These are phyloP conservation scores for Drosophila picticornis DNA, from an alignment of 2,888 invertebrate genomes.

Conservation along the genomic window DNA sequence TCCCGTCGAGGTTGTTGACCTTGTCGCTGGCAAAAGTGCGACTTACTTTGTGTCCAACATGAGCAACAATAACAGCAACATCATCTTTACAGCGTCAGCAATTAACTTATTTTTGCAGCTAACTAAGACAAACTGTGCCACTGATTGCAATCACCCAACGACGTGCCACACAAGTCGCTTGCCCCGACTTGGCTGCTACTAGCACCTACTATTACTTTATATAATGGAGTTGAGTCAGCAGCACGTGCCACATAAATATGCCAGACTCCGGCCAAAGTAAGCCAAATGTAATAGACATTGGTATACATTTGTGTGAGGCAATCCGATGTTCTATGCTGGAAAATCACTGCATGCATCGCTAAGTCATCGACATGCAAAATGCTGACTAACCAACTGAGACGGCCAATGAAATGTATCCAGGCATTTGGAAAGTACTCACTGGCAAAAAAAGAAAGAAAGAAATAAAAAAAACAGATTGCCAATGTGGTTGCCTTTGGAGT, in stretches of 20 bases:
- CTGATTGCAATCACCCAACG: slow-evolving; percentile 65
- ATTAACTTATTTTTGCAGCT: slow-evolving; percentile 75
- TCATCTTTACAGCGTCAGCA: slow-evolving; percentile 47
- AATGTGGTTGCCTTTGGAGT: slow-evolving; percentile 41
- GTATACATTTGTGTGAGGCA: slow-evolving; percentile 26
- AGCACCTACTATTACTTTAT: slow-evolving; percentile 13
- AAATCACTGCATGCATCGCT: slow-evolving; percentile 46
- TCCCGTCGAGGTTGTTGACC: slow-evolving; percentile 66
- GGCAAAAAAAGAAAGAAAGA: neutral
- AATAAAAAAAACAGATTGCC: slow-evolving; percentile 36
- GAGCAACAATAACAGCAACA: neutral
- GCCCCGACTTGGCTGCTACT: neutral
- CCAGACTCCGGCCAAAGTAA: slow-evolving; percentile 15
- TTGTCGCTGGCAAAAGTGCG: slow-evolving; percentile 50
- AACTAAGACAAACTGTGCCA: slow-evolving; percentile 74
- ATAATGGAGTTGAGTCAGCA: slow-evolving; percentile 25
- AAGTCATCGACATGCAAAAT: slow-evolving; percentile 57
- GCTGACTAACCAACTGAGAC: slow-evolving; percentile 71
- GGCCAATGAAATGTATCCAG: slow-evolving; percentile 65
- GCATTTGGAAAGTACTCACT: slow-evolving; percentile 66
- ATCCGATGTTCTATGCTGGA: slow-evolving; percentile 36
- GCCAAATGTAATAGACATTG: slow-evolving; percentile 15
- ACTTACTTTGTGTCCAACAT: slow-evolving; percentile 23
- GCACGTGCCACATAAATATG: slow-evolving; percentile 46
- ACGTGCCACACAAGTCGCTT: slow-evolving; percentile 67